phyloP scores from a whole-genome alignment of 2,113 vertebrate genomes.

The Ranitomeya variabilis region DNA sequence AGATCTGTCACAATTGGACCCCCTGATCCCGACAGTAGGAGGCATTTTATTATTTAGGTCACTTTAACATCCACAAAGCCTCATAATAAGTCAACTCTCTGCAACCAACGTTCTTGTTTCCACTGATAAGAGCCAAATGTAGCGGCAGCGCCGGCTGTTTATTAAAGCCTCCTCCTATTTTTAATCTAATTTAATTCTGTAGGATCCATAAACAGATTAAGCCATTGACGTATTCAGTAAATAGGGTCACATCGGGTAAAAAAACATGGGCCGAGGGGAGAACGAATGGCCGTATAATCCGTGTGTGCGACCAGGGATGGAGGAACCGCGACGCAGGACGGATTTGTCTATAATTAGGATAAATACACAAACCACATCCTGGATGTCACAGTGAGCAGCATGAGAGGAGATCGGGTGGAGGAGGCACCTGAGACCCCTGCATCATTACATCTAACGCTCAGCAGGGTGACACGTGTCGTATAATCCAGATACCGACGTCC shows the following conservation, averaged over 20 bases:
- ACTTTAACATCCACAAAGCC: background rate
- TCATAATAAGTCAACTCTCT: background rate
- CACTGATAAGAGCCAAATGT: background rate
- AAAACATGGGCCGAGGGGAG: background rate
- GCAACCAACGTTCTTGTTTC: background rate
- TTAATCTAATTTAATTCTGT: constrained; percentile 2
- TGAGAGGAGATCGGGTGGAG: background rate
- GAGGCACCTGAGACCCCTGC: background rate
- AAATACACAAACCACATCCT: constrained; percentile 8
- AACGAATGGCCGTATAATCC: too few species aligned
- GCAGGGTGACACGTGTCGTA: background rate
- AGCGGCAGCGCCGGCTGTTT: background rate
- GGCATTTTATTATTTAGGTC: background rate
- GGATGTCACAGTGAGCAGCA: background rate
- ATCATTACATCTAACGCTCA: background rate
- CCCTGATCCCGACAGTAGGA: background rate
- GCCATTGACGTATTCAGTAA: background rate
- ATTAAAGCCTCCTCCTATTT: background rate
- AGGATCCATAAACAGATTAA: background rate
- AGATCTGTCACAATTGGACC: background rate
- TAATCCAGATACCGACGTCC: too few species aligned
- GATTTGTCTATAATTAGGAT: background rate
- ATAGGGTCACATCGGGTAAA: background rate
- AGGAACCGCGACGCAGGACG: background rate
- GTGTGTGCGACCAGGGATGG: background rate